Evolutionary conservation across 2,113 vertebrate species (phyloP).

Genomic region (Zosterops hypoxanthus): DNA sequence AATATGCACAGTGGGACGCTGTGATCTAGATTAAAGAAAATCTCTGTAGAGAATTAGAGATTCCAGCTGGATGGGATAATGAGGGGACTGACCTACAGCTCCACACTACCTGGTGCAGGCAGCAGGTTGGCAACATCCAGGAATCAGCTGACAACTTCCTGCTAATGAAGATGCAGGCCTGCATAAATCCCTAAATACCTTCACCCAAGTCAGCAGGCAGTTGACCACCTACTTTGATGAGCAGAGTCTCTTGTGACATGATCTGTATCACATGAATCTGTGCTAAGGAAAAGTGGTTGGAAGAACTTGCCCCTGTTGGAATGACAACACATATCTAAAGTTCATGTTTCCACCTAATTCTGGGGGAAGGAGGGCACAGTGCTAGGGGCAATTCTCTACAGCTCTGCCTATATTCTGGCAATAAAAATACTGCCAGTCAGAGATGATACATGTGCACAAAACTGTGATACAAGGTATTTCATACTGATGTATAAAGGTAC

Average conservation of each 20-base stretch:
- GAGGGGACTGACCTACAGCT: neutral
- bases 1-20: neutral
- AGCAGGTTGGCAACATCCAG: neutral
- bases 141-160: neutral
- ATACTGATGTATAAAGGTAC: neutral
- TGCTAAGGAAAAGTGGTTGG: neutral
- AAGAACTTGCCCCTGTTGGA: neutral
- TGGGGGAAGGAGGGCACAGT: neutral
- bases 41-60: neutral
- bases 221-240: neutral
- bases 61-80: neutral
- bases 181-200: neutral
- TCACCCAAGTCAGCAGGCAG: neutral
- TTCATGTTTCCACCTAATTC: neutral
- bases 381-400: neutral
- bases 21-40: neutral
- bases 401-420: neutral
- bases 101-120: neutral
- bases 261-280: neutral
- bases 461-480: neutral
- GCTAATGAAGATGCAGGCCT: neutral
- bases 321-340: neutral
- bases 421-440: neutral
- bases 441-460: neutral
- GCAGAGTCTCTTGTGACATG: neutral